A percentile compares a stretch with the other conserved stretches of the same genome.
Evolutionary conservation across 2,113 vertebrate species (phyloP).

Genomic region (Odocoileus hemionus): DNA sequence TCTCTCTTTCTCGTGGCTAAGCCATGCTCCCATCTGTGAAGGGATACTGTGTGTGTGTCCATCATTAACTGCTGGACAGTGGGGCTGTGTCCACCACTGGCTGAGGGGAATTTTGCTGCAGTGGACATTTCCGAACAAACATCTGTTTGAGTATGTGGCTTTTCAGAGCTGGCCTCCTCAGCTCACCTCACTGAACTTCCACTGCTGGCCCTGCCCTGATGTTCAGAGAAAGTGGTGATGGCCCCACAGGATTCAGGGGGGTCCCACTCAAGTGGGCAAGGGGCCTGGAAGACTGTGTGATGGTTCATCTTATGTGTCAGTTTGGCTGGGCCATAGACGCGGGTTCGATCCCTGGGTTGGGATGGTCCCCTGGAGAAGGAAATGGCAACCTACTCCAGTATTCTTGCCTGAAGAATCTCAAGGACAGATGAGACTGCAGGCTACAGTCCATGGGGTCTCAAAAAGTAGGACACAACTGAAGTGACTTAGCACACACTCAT

Average conservation of each 20-base stretch:
- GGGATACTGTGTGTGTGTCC: rapidly evolving
- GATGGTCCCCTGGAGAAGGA: background rate
- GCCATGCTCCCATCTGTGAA: too few relatives aligned
- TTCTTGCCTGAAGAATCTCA: background rate
- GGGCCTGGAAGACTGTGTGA: background rate
- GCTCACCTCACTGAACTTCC: background rate
- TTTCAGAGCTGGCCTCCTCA: background rate
- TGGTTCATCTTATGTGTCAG: background rate
- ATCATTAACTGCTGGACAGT: too few relatives aligned
- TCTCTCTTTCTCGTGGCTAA: background rate
- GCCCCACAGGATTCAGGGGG: background rate
- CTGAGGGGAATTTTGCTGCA: background rate
- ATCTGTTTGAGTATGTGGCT: background rate
- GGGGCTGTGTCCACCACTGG: too few relatives aligned
- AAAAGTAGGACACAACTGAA: background rate
- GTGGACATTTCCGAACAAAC: background rate
- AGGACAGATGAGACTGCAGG: background rate
- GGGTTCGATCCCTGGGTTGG: background rate
- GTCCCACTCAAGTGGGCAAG: background rate
- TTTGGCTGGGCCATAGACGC: background rate
- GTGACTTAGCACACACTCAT: background rate
- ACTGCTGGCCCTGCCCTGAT: background rate
- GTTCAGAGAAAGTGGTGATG: background rate
- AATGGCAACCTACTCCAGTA: background rate
- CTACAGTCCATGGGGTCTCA: background rate